Base-by-base conservation (phyloP, 2,113 vertebrate genomes). In the Leptocoma aspasia region DNA sequence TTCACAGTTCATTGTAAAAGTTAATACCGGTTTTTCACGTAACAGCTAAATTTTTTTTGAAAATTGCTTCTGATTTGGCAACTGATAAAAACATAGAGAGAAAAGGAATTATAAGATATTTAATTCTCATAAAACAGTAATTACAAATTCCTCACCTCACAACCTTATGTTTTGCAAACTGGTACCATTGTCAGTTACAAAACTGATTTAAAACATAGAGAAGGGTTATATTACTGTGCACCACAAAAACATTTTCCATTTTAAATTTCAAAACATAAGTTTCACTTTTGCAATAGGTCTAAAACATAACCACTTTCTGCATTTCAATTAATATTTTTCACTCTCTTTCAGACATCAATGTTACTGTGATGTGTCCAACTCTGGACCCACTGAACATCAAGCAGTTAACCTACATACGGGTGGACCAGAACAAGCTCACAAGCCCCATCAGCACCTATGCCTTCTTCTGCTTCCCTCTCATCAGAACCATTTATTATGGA, bases 401-500 rank as follows among this genome's bases (percentile, higher is more conserved):
- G 11, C 98, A 98, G 72, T 92, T 99, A 87, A 99, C 98, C 39
- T 98, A 98, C 13, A 98, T 99, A 20, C 97, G 98, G 20, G 76
- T 98, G 49, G 98, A 99, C 81, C 97, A 98, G 97, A 99, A 98
- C 88, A 98, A 97, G 96, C 97, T 99, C 39, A 98, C 91, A 10
- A 86, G 79, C 54, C 98, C 98, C 18, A 90, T 98, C 85, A 98
- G 95, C 93, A 94, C 94, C 44, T 98, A 98, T 0, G 96, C 97
- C 41, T 98, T 98, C 87, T 97, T 97, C 61, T 98, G 98, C 91
- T 99, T 98, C 81, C 98, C 98, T 64, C 96, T 97, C 28, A 96
- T 99, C 82, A 96, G 95, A 37, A 98, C 86, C 78, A 98, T 99
- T 86, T 98, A 98, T 82, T 98, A 98, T 15, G 98, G 98, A 54